Evolutionary conservation across 2,888 invertebrate species (phyloP).

Genomic region (Mythimna loreyi): DNA sequence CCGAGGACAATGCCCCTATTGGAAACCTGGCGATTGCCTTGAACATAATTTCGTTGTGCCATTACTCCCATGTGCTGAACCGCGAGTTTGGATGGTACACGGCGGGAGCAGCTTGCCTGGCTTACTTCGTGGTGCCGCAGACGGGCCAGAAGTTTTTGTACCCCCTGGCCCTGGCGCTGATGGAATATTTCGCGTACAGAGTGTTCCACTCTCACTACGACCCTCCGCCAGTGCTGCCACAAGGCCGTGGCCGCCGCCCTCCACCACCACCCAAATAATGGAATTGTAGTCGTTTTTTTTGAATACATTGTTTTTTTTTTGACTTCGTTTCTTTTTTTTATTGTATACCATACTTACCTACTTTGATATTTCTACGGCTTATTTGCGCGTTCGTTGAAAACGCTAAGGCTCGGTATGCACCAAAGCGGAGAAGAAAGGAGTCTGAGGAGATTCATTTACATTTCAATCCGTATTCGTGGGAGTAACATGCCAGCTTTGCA

Average conservation of each 20-base stretch:
- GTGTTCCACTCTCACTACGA: conserved; percentile 68
- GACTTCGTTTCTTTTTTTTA: not conserved
- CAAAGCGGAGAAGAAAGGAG: too few species aligned
- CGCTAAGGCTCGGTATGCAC: too few species aligned
- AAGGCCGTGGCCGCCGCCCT: too few species aligned
- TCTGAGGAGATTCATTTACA: too few species aligned
- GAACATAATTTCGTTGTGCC: conserved; percentile 78
- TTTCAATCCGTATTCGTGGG: too few species aligned
- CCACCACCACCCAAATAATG: not conserved
- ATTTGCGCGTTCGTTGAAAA: too few species aligned
- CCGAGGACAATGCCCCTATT: conserved; percentile 73
- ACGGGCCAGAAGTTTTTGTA: conserved; percentile 73
- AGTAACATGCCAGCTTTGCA: too few species aligned
- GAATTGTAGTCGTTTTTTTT: not conserved
- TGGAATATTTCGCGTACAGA: conserved; percentile 81
- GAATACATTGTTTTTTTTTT: conserved; percentile 26
- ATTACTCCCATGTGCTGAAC: conserved; percentile 73
- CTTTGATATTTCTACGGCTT: too few species aligned
- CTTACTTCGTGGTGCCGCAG: conserved; percentile 75
- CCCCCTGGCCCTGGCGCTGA: conserved; percentile 77
- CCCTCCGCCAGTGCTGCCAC: not conserved
- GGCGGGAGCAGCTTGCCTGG: conserved; percentile 75
- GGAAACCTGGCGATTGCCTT: conserved; percentile 78
- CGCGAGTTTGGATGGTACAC: conserved; percentile 82
- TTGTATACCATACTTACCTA: not conserved